A percentile compares a stretch with the other conserved stretches of the same genome.
These are phyloP conservation scores for Drosophila meridionalis DNA, from an alignment of 2,888 invertebrate genomes.

Conservation along the genomic window DNA sequence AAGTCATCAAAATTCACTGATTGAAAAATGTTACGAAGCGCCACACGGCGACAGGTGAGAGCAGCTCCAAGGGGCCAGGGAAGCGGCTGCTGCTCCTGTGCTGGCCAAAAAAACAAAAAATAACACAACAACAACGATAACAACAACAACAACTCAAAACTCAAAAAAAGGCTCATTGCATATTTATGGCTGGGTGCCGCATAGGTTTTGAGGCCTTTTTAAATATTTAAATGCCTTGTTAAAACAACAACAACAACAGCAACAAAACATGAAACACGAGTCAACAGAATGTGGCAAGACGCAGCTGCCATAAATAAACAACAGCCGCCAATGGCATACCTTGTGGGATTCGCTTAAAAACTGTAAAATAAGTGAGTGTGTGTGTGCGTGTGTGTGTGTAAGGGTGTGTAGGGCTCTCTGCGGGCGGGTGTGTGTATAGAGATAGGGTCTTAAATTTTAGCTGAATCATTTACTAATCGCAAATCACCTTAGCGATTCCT, in stretches of 20 bases:
- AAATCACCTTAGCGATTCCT: slow-evolving; percentile 34
- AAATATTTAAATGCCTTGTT: slow-evolving; percentile 74
- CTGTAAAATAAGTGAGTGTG: slow-evolving; percentile 15
- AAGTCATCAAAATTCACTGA: slow-evolving; percentile 72
- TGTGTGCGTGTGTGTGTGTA: background rate
- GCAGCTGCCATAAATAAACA: slow-evolving; percentile 76
- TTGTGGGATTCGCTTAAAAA: slow-evolving; percentile 40
- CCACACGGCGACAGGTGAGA: background rate
- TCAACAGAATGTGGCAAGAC: slow-evolving; percentile 46
- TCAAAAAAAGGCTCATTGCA: slow-evolving; percentile 69
- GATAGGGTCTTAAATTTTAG: slow-evolving; percentile 15
- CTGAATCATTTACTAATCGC: slow-evolving; percentile 45
- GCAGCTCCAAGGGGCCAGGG: background rate
- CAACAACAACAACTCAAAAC: slow-evolving; percentile 11
- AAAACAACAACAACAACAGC: slow-evolving; percentile 33
- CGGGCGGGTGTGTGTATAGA: background rate
- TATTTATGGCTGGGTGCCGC: slow-evolving; percentile 65
- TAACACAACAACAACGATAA: background rate
- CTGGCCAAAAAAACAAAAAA: slow-evolving; percentile 24
- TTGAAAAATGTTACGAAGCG: slow-evolving; percentile 58
- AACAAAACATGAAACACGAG: slow-evolving; percentile 32
- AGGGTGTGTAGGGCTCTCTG: background rate
- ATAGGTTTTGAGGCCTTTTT: slow-evolving; percentile 61
- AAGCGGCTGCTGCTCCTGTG: slow-evolving; percentile 10
- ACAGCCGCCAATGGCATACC: slow-evolving; percentile 43